These are phyloP conservation scores for Nothocercus nigrocapillus DNA, from an alignment of 2,113 vertebrate genomes.

Conservation along the genomic window DNA sequence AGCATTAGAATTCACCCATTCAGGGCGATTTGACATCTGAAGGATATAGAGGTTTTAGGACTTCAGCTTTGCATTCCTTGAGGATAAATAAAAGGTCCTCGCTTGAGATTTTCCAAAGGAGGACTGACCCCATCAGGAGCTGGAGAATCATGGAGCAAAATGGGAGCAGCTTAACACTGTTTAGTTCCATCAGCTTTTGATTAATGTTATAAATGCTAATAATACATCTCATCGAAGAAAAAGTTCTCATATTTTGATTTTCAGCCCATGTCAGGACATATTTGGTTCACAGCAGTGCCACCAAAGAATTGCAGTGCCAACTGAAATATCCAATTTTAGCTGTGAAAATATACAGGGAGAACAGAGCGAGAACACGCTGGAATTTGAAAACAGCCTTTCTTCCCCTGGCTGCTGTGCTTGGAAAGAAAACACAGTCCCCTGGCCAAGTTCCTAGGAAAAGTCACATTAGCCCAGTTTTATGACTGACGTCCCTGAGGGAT, in stretches of 20 bases:
- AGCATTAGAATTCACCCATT: background rate
- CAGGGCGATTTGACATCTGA: background rate
- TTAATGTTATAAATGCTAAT: background rate
- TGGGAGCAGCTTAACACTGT: background rate
- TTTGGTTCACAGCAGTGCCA: background rate
- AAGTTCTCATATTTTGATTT: background rate
- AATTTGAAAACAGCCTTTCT: background rate
- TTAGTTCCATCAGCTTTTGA: conserved; percentile 37
- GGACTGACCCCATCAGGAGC: background rate
- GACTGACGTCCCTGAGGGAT: background rate
- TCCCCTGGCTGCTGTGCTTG: background rate
- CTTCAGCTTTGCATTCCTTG: background rate
- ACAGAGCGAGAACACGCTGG: background rate
- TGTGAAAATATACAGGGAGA: background rate
- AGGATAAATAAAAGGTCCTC: conserved; percentile 25
- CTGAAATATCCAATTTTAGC: background rate
- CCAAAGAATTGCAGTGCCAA: background rate
- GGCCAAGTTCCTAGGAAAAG: background rate
- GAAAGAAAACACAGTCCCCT: background rate
- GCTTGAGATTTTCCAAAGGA: background rate
- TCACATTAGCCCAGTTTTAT: background rate
- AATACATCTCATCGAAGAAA: background rate
- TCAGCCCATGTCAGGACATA: background rate
- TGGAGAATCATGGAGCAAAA: background rate
- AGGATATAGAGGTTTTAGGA: background rate